A percentile compares a stretch with the other conserved stretches of the same genome.
phyloP scores from a whole-genome alignment of 2,888 invertebrate species.

The Drosophila planitibia region DNA sequence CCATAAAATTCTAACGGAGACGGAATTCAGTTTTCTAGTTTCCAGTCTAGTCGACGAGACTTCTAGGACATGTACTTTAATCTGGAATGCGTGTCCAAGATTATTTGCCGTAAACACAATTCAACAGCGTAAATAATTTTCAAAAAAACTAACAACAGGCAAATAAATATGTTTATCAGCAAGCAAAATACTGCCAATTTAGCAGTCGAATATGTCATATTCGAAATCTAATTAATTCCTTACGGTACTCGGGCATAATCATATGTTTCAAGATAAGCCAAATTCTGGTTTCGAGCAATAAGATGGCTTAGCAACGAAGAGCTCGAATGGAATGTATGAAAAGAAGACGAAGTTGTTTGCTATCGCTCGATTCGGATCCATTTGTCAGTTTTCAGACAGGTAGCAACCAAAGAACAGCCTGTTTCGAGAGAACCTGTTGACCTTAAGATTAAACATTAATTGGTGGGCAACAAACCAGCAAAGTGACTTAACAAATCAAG shows the following conservation, averaged over 20 bases:
- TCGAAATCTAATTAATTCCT: conserved; percentile 1
- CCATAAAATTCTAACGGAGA: neutral
- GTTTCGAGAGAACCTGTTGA: conserved; percentile 58
- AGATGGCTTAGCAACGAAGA: conserved; percentile 41
- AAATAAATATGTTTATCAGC: conserved; percentile 33
- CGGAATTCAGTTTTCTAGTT: conserved; percentile 5
- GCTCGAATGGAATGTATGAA: neutral
- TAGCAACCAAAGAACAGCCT: conserved; percentile 18
- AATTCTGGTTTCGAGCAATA: conserved; percentile 14
- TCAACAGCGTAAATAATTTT: conserved; percentile 28
- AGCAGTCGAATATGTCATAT: conserved; percentile 1
- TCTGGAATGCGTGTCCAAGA: conserved; percentile 34
- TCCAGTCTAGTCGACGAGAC: conserved; percentile 18
- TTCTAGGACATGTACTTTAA: conserved; percentile 49
- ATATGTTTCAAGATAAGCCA: conserved; percentile 27
- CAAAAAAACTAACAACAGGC: neutral
- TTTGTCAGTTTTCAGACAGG: conserved; percentile 21
- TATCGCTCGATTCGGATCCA: neutral
- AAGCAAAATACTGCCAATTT: conserved; percentile 12
- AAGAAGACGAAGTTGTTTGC: conserved; percentile 1
- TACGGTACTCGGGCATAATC: conserved; percentile 1
- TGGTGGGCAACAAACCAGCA: conserved; percentile 16
- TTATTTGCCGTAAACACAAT: conserved; percentile 17
- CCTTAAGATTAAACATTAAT: conserved; percentile 51
- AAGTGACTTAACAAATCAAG: conserved; percentile 2